These are phyloP conservation scores for Teleogryllus oceanicus DNA, from an alignment of 2,888 invertebrate genomes.

Conservation along the genomic window DNA sequence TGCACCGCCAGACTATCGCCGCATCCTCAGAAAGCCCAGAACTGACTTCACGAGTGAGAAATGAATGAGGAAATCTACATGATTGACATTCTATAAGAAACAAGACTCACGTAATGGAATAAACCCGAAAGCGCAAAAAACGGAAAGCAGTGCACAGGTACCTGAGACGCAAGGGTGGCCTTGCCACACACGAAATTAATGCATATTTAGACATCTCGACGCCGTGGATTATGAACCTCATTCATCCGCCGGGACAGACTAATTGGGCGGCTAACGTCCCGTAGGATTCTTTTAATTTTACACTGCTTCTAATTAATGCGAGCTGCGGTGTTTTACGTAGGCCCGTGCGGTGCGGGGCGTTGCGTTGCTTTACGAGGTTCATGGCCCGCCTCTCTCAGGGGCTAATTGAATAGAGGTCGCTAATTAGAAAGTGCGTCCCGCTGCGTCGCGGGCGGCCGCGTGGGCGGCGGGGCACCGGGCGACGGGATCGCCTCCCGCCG, in stretches of 20 bases:
- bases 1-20: no score
- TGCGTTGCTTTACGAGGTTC: slow-evolving; percentile 27
- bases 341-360: slow-evolving; percentile 10
- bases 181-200: not conserved
- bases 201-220: not conserved
- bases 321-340: slow-evolving; percentile 18
- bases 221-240: not conserved
- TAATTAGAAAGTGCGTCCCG: slow-evolving; percentile 31
- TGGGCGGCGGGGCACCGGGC: not conserved
- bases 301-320: not conserved
- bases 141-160: no score
- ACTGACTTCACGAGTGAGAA: no score
- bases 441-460: slow-evolving; percentile 20
- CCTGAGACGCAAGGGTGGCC: not conserved
- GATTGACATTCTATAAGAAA: no score
- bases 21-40: no score
- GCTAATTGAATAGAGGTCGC: slow-evolving; percentile 30
- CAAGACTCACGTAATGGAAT: no score
- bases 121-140: no score
- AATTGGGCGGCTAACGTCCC: slow-evolving; percentile 6
- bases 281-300: not conserved
- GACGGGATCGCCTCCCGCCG: not conserved
- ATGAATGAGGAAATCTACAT: no score
- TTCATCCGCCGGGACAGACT: not conserved
- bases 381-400: slow-evolving; percentile 26